Base-by-base conservation (phyloP, 2,113 vertebrate species). In the Felis chaus region DNA sequence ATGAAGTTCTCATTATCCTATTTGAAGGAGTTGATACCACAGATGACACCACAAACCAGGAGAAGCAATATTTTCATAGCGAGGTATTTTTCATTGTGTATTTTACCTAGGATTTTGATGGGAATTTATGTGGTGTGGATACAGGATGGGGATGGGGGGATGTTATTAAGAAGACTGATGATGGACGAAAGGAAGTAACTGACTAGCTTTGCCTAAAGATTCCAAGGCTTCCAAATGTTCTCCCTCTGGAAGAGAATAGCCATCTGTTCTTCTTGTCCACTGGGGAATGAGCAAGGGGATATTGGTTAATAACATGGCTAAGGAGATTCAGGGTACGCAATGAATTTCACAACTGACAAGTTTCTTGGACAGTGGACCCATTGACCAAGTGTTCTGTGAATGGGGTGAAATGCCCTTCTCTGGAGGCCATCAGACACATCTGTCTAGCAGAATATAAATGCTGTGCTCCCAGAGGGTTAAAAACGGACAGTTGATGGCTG, bases 291-390 rank as follows among this genome's bases (percentile, higher is more conserved):
- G 88, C 50, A 85, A 79, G 50, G 61, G 76, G 86, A 93, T 66
- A 19, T 0, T 79, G 81, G 94, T 89, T 95, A 96, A 97, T 92
- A 83, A 94, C 0, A 1, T 93, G 94, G 87, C 80, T 91, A 91
- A 95, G 50, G 71, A 87, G 79, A 95, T 89, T 90, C 81, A 91
- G 92, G 48, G 76, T 41, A 91, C 76, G 69, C 95, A 97, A 79
- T 97, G 96, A 97, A 96, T 97, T 97, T 95, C 71, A 96, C 84
- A 91, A 41, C 88, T 91, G 95, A 97, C 89, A 93, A 91, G 83
- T 61, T 94, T 73, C 39, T 78, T 55, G 88, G 88, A 97, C 97
- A 97, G 94, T 97, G 85, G 88, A 78, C 82, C 66, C 73, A 95
- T 53, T 98, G 94, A 98, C 96, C 71, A 88, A 85, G 76, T 91